Base-by-base conservation (phyloP, 2,113 vertebrate genomes). In the Piaya cayana region DNA sequence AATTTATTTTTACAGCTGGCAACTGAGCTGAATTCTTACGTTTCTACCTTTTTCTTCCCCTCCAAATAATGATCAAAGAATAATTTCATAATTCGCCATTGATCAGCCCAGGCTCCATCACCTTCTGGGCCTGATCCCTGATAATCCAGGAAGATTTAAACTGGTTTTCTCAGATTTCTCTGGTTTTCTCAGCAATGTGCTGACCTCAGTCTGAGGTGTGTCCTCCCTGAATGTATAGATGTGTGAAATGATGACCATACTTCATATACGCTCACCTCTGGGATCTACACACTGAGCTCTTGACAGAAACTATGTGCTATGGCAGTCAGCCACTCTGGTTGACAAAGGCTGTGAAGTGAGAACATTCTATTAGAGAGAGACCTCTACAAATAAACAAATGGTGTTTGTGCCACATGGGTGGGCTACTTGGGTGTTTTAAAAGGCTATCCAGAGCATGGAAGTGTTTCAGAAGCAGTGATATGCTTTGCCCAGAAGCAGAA, bases 401-500 rank as follows among this genome's bases (percentile, higher is more conserved):
- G 36, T 65, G 63, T 88, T 93, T 88, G 74, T 91, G 92, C 91
- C 79, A n/a, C 12, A 17, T 77, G 87, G 68, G 68, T 88, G 90
- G 92, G 75, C 70, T 63, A 70, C 39, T 85, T 0, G 0, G 32
- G n/a, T 55, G 42, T 69, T 88, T 75, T 52, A 34, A 64, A 83
- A 86, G 58, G 71, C 69, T 86, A 75, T 67, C 60, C 45, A 85
- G 67, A 78, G 68, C 42, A 39, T 4, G 36, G 22, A 91, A 87
- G 55, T 16, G 39, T 85, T 82, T 92, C 74, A 52, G 65, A 72
- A 93, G 52, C 56, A 43, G 34, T 36, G 62, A 45, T 72, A 67
- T 53, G 76, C 78, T 92, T 90, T 95, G 70, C 55, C 59, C 86
- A 81, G 71, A 67, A 74, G 56, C 67, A 88, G 74, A 92, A 92